These are phyloP conservation scores for Nothobranchius furzeri DNA, from an alignment of 2,113 vertebrate species.

Conservation along the genomic window DNA sequence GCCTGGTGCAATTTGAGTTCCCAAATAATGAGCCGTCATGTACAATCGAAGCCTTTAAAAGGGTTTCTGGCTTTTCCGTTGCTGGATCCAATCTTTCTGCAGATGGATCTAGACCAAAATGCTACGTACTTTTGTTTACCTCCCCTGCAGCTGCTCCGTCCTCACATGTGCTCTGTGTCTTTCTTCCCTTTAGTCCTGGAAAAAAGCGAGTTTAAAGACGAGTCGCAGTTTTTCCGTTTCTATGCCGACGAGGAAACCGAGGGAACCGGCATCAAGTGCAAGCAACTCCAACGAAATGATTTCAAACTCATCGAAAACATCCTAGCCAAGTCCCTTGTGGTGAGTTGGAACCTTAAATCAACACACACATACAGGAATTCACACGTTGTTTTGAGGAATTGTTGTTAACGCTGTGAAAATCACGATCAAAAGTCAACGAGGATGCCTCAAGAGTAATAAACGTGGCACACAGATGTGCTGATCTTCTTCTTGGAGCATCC, in stretches of 20 bases:
- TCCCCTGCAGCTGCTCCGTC: not conserved
- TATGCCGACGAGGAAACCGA: conserved; percentile 97
- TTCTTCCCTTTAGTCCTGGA: conserved; percentile 84
- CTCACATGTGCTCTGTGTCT: conserved; percentile 7
- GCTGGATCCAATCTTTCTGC: not conserved
- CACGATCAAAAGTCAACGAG: not conserved
- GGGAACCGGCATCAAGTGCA: conserved; percentile 90
- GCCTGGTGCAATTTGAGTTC: not conserved
- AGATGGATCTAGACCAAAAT: not conserved
- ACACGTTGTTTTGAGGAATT: not conserved
- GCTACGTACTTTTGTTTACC: not conserved
- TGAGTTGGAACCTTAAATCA: conserved; percentile 66
- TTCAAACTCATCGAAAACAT: conserved; percentile 97
- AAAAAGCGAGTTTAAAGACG: conserved; percentile 98
- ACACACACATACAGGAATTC: not conserved
- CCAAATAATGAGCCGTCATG: not conserved
- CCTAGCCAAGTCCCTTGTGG: conserved; percentile 91
- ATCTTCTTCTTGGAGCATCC: not conserved
- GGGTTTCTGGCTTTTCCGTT: not conserved
- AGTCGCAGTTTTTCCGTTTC: conserved; percentile 97
- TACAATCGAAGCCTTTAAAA: not conserved
- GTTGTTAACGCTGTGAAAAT: not conserved
- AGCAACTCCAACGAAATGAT: conserved; percentile 90
- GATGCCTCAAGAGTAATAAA: not conserved
- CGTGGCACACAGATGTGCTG: conserved; percentile 8